Evolutionary conservation across 2,113 vertebrate genomes (phyloP).

Genomic region (Lagopus muta): DNA sequence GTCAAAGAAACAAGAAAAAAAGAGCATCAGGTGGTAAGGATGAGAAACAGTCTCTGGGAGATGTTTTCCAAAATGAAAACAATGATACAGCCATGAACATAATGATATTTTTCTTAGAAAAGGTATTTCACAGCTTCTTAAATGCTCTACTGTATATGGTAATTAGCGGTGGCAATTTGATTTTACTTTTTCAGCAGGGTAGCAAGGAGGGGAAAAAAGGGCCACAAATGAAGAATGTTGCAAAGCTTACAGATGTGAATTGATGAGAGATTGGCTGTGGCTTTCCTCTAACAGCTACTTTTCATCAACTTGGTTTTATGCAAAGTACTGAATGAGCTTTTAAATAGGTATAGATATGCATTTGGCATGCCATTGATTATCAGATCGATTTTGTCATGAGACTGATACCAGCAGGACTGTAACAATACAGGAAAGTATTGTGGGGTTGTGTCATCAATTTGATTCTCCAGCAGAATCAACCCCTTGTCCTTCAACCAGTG

Average conservation of each 20-base stretch:
- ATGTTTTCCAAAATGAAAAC: background rate
- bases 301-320: background rate
- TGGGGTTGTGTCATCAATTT: background rate
- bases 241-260: background rate
- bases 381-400: background rate
- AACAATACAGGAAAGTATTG: background rate
- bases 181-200: no score
- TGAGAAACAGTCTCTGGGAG: background rate
- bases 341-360: no score
- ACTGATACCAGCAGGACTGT: background rate
- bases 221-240: background rate
- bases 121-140: background rate
- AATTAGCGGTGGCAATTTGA: no score
- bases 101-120: background rate
- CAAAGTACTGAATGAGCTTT: background rate
- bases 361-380: accelerated
- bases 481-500: no score
- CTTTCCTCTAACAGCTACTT: background rate
- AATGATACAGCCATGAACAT: background rate
- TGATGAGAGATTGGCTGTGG: background rate
- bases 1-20: background rate
- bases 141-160: no score
- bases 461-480: background rate
- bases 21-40: background rate
- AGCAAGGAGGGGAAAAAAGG: background rate